phyloP scores from a whole-genome alignment of 2,888 invertebrate species.

The Drosophila mimetica region DNA sequence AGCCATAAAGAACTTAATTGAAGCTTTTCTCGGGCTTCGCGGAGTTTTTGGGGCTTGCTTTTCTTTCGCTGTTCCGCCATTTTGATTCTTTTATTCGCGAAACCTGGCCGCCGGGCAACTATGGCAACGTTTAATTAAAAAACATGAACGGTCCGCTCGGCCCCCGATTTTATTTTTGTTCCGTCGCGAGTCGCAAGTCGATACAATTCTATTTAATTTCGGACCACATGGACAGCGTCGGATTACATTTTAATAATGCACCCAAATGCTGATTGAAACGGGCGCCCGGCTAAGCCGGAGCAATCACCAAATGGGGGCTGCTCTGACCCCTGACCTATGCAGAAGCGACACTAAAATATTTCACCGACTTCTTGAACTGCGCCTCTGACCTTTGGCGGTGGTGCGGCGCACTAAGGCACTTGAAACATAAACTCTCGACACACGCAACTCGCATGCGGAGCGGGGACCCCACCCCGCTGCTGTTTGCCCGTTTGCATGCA shows the following conservation, averaged over 20 bases:
- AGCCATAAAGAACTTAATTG: constrained; percentile 63
- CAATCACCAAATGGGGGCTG: constrained; percentile 16
- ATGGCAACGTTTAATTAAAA: constrained; percentile 74
- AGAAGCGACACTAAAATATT: constrained; percentile 58
- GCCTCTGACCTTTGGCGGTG: constrained; percentile 60
- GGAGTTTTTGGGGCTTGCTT: constrained; percentile 51
- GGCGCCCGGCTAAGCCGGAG: constrained; percentile 4
- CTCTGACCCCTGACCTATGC: constrained; percentile 42
- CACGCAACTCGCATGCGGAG: constrained; percentile 26
- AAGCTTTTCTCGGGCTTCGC: constrained; percentile 48
- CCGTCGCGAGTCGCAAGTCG: neutral
- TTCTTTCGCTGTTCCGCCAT: constrained; percentile 30
- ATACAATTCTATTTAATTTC: constrained; percentile 12
- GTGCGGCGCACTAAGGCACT: constrained; percentile 36
- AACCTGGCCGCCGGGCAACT: constrained; percentile 55
- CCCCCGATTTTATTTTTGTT: neutral
- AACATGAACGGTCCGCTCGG: constrained; percentile 21
- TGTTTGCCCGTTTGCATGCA: constrained; percentile 59
- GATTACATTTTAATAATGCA: constrained; percentile 29
- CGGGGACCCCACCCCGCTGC: neutral
- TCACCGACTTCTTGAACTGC: constrained; percentile 58
- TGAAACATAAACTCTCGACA: constrained; percentile 37
- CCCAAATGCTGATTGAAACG: constrained; percentile 19
- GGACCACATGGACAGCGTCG: constrained; percentile 13
- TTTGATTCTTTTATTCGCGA: constrained; percentile 30